Base-by-base conservation (phyloP, 2,113 vertebrate species). In the Corythaixoides concolor region DNA sequence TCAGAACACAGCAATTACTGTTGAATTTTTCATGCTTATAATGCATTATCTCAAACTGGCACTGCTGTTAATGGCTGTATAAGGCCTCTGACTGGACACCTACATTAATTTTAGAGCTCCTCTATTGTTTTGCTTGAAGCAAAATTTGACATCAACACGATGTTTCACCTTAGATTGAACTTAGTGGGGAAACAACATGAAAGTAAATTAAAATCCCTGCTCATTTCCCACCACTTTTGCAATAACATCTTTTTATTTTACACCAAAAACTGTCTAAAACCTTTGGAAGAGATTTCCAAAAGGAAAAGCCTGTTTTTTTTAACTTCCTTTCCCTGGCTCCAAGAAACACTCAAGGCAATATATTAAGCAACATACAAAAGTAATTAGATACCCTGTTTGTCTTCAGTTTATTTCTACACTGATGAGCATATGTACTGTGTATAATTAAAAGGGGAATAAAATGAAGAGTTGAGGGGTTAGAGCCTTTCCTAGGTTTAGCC, bases 1-100 rank as follows among this genome's bases (percentile, higher is more conserved):
- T 95, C 88, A 97, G 96, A 94, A 93, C 85, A 93, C 64, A 85
- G 89, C 89, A 96, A 95, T 94, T 97, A 95, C 97, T 97, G 92
- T 89, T 97, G 95, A 97, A 97, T 97, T 97, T 97, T 97, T 97
- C 96, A 97, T 97, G 97, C 95, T 97, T 97, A 90, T 97, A 97
- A 97, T 97, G 92, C 93, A 97, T 97, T 97, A 97, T 97, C 96
- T 97, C 89, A 96, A 96, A 82, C 93, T 96, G 84, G 96, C 75
- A 89, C 85, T 92, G 89, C 82, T 0, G 9, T 93, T 97, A 97
- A 95, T 97, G 95, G 92, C 87, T 96, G 94, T 93, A 81, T 97
- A 96, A 97, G 97, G 96, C 92, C 97, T 97, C 86, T 96, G 92
- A 97, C 96, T 97, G 97, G 97, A 97, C 97, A 97, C 92, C 90